Percentiles rank a stretch among this genome's conserved stretches.
Evolutionary conservation across 1,140 invertebrate species (phyloP).

Genomic region (Drosophila rufa): DNA sequence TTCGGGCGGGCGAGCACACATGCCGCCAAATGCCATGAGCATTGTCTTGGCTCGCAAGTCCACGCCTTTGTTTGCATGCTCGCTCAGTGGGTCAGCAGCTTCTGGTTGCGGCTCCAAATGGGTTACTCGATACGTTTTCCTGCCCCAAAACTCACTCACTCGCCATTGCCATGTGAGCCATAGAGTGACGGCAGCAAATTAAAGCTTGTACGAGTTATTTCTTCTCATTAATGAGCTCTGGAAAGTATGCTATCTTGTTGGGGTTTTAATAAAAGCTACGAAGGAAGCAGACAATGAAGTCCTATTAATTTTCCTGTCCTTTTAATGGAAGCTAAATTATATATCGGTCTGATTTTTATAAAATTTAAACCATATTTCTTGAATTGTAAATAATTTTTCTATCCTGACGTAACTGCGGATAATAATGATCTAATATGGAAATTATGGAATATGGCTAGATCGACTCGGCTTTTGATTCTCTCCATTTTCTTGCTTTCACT

Average conservation of each 20-base stretch:
- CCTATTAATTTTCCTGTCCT: not conserved
- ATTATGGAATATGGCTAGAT: no score
- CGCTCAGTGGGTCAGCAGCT: constrained; percentile 72
- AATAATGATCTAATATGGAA: no score
- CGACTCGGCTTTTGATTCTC: no score
- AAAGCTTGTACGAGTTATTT: constrained; percentile 11
- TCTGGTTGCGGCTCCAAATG: constrained; percentile 39
- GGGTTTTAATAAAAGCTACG: no score
- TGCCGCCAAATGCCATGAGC: constrained; percentile 23
- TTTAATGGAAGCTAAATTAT: not conserved
- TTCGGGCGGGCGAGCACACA: constrained; percentile 16
- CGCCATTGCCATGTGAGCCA: not conserved
- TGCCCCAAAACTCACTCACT: not conserved
- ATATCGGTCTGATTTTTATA: no score
- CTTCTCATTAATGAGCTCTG: not conserved
- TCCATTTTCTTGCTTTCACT: no score
- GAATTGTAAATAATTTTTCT: no score
- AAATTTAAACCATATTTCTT: no score
- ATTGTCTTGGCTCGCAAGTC: constrained; percentile 71
- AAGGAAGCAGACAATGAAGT: not conserved
- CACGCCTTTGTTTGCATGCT: constrained; percentile 75
- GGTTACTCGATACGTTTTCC: constrained; percentile 48
- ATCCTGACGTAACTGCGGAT: no score
- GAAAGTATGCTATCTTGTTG: constrained; percentile 12
- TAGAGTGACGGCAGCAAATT: constrained; percentile 24